These are phyloP conservation scores for Channallabes apus DNA, from an alignment of 2,797 vertebrate species.

Conservation along the genomic window DNA sequence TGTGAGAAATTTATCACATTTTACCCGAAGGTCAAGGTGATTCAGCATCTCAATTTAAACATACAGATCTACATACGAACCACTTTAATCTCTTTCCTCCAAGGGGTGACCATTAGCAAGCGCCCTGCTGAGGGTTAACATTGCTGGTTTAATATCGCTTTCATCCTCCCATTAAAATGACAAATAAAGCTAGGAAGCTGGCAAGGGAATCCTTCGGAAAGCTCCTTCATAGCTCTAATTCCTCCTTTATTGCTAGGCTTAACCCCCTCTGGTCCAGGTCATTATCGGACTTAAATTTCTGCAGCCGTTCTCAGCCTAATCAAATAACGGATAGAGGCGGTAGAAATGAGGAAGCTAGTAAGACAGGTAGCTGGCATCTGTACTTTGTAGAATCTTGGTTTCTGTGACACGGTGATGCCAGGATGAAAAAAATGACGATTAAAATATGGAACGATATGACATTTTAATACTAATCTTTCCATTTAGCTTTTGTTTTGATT, in stretches of 20 bases:
- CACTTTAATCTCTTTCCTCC: neutral
- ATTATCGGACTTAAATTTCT: conserved; percentile 71
- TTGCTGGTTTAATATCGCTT: conserved; percentile 30
- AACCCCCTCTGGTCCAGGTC: conserved; percentile 66
- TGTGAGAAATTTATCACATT: neutral
- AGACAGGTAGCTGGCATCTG: neutral
- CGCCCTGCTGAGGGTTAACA: conserved; percentile 21
- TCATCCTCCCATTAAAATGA: conserved; percentile 52
- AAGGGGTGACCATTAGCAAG: conserved; percentile 5
- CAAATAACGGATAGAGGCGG: conserved; percentile 74
- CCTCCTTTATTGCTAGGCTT: conserved; percentile 63
- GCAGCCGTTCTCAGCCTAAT: conserved; percentile 71
- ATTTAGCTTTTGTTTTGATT: neutral
- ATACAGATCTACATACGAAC: neutral
- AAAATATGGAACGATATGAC: too few relatives aligned
- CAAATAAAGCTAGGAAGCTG: conserved; percentile 36
- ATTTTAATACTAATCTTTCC: neutral
- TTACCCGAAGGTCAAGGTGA: neutral
- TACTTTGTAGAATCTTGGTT: neutral
- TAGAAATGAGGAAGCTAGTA: neutral
- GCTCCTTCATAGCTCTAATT: conserved; percentile 48
- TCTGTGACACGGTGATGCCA: neutral
- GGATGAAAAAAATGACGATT: neutral
- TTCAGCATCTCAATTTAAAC: neutral
- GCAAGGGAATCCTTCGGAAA: conserved; percentile 23